A percentile compares a stretch with the other conserved stretches of the same genome.
Conservation (phyloP, 1,140 invertebrate genomes). For the Penaeus indicus region DNA sequence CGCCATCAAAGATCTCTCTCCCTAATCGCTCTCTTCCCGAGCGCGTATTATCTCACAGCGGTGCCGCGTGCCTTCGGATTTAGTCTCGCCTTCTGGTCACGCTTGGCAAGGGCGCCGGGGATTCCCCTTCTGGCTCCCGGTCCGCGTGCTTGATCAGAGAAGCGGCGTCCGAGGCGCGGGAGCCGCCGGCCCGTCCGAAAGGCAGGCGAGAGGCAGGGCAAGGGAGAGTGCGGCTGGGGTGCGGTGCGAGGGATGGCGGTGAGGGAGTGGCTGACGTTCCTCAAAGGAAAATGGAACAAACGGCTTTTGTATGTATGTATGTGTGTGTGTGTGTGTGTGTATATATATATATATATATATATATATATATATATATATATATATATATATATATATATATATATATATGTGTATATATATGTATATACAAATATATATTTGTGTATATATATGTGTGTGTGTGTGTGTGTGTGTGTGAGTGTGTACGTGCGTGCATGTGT, state of each 20-base stretch:
- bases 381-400: not conserved
- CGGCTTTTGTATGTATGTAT: not conserved
- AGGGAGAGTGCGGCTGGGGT: not conserved
- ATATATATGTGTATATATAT: constrained; percentile 8
- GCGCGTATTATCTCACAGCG: too few relatives aligned
- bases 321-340: not conserved
- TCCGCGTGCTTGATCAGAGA: too few relatives aligned
- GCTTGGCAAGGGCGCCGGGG: too few relatives aligned
- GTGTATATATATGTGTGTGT: not conserved
- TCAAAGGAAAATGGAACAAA: not conserved
- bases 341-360: not conserved
- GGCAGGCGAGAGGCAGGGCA: not conserved
- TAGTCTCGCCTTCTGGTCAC: too few relatives aligned
- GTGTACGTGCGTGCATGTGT: not conserved
- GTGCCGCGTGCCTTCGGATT: too few relatives aligned
- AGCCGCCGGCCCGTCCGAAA: too few relatives aligned
- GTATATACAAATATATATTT: not conserved
- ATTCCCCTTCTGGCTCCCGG: too few relatives aligned
- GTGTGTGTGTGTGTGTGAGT: not conserved
- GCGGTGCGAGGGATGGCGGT: not conserved
- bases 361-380: constrained; percentile 13
- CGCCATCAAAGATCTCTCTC: too few relatives aligned
- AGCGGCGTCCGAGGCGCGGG: too few relatives aligned
- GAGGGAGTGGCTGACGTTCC: not conserved
- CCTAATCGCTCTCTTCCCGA: too few relatives aligned